Conservation (phyloP, 2,888 invertebrate species). For the Phortica magna region DNA sequence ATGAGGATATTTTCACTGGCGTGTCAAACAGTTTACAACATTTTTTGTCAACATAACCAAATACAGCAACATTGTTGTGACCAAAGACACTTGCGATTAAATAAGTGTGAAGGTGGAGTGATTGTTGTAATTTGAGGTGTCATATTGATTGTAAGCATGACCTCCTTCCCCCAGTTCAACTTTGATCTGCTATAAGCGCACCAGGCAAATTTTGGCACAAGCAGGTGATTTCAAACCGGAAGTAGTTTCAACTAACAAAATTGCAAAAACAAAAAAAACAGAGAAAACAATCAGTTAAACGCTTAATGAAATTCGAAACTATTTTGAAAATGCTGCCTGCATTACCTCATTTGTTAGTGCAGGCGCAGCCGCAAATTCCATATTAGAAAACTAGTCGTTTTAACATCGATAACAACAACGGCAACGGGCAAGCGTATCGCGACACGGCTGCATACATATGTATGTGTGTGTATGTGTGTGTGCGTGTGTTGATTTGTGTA, state of each 20-base stretch:
- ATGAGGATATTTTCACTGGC: too few species aligned
- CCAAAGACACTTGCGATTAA: too few species aligned
- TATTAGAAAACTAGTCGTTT: background rate
- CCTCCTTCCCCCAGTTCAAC: background rate
- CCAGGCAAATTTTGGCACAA: background rate
- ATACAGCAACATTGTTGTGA: too few species aligned
- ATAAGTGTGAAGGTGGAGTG: too few species aligned
- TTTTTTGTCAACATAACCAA: too few species aligned
- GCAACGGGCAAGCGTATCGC: constrained; percentile 4
- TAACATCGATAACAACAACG: background rate
- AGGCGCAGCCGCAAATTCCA: background rate
- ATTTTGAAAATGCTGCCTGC: constrained; percentile 8
- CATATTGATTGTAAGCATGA: too few species aligned
- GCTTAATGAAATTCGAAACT: constrained; percentile 2
- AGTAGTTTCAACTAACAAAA: background rate
- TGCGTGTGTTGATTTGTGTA: background rate
- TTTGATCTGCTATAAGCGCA: background rate
- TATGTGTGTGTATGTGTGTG: background rate
- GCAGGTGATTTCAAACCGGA: background rate
- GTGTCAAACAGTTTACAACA: too few species aligned
- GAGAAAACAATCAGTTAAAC: background rate
- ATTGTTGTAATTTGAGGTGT: too few species aligned
- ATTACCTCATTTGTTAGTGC: constrained; percentile 23
- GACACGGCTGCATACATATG: background rate
- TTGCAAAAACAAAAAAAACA: background rate